phyloP scores from a whole-genome alignment of 1,140 invertebrate genomes.

The Oppia nitens region DNA sequence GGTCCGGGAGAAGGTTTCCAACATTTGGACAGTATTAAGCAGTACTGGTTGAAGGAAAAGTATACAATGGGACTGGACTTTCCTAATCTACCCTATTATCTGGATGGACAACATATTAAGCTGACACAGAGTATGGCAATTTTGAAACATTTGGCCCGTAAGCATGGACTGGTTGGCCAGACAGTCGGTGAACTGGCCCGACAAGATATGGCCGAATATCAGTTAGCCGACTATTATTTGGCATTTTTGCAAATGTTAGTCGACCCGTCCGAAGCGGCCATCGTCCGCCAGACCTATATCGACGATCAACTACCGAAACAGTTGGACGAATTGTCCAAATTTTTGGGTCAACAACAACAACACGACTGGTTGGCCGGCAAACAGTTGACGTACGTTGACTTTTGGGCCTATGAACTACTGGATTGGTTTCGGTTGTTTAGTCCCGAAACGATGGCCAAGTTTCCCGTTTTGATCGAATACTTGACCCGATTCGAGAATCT shows the following conservation, averaged over 20 bases:
- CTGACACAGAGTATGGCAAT: constrained; percentile 34
- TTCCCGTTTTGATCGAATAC: not conserved
- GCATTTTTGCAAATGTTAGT: constrained; percentile 14
- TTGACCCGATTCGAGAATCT: not conserved
- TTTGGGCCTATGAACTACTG: constrained; percentile 34
- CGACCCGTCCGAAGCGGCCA: constrained; percentile 5
- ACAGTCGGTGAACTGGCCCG: constrained; percentile 29
- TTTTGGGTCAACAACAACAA: constrained; percentile 28
- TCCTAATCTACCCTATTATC: constrained; percentile 23
- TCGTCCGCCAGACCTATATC: constrained; percentile 13
- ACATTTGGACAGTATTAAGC: not conserved
- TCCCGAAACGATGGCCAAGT: constrained; percentile 15
- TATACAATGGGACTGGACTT: constrained; percentile 25
- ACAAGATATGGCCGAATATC: constrained; percentile 32
- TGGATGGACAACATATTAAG: constrained; percentile 10
- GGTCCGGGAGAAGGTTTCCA: too few relatives aligned
- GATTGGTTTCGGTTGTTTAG: constrained; percentile 30
- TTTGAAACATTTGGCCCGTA: constrained; percentile 32
- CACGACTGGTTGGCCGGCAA: constrained; percentile 31
- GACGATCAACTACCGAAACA: constrained; percentile 23
- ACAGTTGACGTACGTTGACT: constrained; percentile 34
- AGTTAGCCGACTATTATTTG: constrained; percentile 18
- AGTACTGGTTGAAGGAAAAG: constrained; percentile 25
- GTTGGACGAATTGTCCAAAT: constrained; percentile 29
- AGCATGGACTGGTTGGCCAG: constrained; percentile 24